Conservation (phyloP, 37 sponge, comb jelly and placozoan genomes). For the Axinella damicornis region DNA sequence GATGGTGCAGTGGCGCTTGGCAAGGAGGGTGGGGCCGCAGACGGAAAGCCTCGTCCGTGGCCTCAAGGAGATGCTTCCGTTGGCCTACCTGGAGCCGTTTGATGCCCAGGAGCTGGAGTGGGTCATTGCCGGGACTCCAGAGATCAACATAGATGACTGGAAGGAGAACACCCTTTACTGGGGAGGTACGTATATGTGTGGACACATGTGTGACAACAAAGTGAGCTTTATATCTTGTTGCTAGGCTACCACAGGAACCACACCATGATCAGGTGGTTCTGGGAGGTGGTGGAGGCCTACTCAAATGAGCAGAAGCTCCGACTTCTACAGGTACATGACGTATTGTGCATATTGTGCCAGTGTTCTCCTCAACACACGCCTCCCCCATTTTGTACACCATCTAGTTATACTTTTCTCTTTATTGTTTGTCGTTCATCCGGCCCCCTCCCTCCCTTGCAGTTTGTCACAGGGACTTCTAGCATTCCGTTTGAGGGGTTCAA, state of each 20-base stretch:
- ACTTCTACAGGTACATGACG: slow-evolving; percentile 74
- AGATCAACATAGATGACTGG: slow-evolving; percentile 93
- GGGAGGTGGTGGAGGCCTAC: slow-evolving; percentile 78
- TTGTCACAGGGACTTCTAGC: slow-evolving; percentile 92
- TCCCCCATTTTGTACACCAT: not conserved
- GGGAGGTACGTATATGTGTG: slow-evolving; percentile 50
- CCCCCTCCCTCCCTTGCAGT: slow-evolving; percentile 46
- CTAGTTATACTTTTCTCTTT: not conserved
- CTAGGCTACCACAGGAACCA: slow-evolving; percentile 73
- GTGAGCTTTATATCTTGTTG: not conserved
- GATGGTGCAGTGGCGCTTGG: slow-evolving; percentile 82
- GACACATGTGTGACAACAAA: not conserved
- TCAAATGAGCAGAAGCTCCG: slow-evolving; percentile 84
- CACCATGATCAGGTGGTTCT: slow-evolving; percentile 74
- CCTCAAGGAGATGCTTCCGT: slow-evolving; percentile 80
- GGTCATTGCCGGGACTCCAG: slow-evolving; percentile 88
- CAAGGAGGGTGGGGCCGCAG: slow-evolving; percentile 64
- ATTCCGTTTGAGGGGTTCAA: slow-evolving; percentile 92
- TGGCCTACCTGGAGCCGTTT: slow-evolving; percentile 57
- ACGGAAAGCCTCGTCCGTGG: slow-evolving; percentile 69
- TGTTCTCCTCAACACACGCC: too few species aligned
- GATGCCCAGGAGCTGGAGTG: slow-evolving; percentile 93
- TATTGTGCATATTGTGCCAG: too few species aligned
- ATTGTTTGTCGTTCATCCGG: not conserved
- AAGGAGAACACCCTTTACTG: slow-evolving; percentile 80